Percentiles rank a stretch among this genome's conserved stretches.
phyloP scores from a whole-genome alignment of 2,113 vertebrate genomes.

The Salvelinus sp. region DNA sequence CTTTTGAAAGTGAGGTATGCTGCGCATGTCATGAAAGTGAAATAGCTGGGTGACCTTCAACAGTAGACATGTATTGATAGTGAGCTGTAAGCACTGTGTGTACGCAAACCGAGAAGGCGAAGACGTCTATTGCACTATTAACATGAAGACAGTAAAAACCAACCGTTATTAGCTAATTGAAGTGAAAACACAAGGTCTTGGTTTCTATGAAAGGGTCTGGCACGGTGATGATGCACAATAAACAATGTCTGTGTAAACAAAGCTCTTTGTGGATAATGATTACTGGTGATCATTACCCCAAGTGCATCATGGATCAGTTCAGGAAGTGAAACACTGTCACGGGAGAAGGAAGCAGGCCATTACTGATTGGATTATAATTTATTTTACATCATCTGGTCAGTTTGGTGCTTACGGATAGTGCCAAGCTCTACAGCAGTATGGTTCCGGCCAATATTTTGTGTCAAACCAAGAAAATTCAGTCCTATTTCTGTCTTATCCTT shows the following conservation, averaged over 20 bases:
- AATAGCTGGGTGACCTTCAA: slow-evolving; percentile 1
- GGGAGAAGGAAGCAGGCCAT: slow-evolving; percentile 1
- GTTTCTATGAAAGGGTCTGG: background rate
- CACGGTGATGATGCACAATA: background rate
- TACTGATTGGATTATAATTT: background rate
- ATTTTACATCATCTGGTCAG: background rate
- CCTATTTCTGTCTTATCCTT: too few species aligned
- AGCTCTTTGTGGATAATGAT: slow-evolving; percentile 1
- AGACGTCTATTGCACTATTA: background rate
- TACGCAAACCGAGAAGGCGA: background rate
- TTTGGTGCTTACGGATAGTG: background rate
- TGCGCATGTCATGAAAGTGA: background rate
- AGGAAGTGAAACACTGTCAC: slow-evolving; percentile 1
- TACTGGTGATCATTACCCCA: background rate
- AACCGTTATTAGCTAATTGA: background rate
- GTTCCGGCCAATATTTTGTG: too few species aligned
- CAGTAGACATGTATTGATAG: background rate
- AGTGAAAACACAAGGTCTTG: slow-evolving; percentile 1
- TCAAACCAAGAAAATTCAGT: too few species aligned
- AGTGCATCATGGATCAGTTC: background rate
- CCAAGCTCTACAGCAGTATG: too few species aligned
- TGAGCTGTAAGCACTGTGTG: background rate
- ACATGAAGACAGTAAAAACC: background rate
- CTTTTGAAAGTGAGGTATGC: background rate
- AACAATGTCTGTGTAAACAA: background rate